A percentile compares a stretch with the other conserved stretches of the same genome.
These are phyloP conservation scores for Pseudorasbora parva DNA, from an alignment of 2,113 vertebrate genomes.

Conservation along the genomic window DNA sequence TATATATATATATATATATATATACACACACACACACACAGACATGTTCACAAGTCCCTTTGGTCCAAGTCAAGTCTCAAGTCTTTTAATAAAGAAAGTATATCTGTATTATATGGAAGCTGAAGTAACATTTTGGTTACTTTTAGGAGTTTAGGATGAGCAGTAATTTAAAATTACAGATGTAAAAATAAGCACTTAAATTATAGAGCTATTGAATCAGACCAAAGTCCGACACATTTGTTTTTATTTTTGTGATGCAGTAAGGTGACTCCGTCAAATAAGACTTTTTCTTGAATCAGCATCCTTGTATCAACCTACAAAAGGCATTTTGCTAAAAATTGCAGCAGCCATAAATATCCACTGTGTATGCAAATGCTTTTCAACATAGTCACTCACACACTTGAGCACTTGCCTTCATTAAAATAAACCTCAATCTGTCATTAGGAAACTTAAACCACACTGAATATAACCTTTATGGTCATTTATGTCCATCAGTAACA, in stretches of 20 bases:
- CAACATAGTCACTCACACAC: neutral
- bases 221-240: neutral
- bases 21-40: too few relatives aligned
- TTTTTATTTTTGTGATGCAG: too few relatives aligned
- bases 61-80: too few relatives aligned
- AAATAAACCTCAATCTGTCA: neutral
- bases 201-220: neutral
- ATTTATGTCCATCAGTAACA: neutral
- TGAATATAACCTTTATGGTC: neutral
- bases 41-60: too few relatives aligned
- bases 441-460: slow-evolving; percentile 7
- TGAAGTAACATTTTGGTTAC: neutral
- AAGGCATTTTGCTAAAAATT: neutral
- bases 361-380: neutral
- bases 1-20: too few relatives aligned
- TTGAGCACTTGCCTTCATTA: neutral
- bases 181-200: neutral
- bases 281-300: neutral
- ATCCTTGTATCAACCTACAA: neutral
- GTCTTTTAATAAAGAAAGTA: too few relatives aligned
- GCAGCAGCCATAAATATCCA: neutral
- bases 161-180: neutral
- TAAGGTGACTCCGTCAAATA: neutral
- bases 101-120: too few relatives aligned
- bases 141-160: neutral